phyloP scores from a whole-genome alignment of 2,113 vertebrate species.

The Mungos mungo region DNA sequence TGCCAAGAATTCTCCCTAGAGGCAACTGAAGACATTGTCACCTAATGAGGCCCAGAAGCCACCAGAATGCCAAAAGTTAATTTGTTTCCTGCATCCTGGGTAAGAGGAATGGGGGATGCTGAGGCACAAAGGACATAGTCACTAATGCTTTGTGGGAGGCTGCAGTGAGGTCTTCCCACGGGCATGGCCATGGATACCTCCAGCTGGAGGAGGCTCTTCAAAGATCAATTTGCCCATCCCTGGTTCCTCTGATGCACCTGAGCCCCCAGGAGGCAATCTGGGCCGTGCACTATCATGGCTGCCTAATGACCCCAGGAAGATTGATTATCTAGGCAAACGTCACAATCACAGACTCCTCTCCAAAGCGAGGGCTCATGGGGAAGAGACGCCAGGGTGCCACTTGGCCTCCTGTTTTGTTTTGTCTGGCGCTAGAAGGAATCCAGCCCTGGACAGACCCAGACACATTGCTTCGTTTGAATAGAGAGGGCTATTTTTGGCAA shows the following conservation, averaged over 20 bases:
- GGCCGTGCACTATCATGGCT: not conserved
- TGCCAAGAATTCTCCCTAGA: not conserved
- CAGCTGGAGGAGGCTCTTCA: not conserved
- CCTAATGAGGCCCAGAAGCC: not conserved
- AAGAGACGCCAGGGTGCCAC: not conserved
- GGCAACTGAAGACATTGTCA: not conserved
- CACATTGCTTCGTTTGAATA: not conserved
- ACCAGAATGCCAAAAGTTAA: fast-evolving
- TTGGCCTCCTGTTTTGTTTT: not conserved
- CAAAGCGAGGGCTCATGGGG: not conserved
- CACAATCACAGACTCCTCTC: not conserved
- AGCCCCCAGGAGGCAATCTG: not conserved
- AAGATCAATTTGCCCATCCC: not conserved
- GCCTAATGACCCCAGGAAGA: not conserved
- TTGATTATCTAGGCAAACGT: fast-evolving
- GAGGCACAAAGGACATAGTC: not conserved
- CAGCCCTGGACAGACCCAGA: not conserved
- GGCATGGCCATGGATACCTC: not conserved
- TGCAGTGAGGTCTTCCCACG: not conserved
- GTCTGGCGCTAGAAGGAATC: not conserved
- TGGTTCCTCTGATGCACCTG: not conserved
- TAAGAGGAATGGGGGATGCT: not conserved
- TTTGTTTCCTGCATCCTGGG: not conserved
- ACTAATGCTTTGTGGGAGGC: too few relatives aligned
- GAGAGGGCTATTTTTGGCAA: conserved; percentile 44